Base-by-base conservation (phyloP, 2,797 vertebrate genomes). In the Chaunax sp. region DNA sequence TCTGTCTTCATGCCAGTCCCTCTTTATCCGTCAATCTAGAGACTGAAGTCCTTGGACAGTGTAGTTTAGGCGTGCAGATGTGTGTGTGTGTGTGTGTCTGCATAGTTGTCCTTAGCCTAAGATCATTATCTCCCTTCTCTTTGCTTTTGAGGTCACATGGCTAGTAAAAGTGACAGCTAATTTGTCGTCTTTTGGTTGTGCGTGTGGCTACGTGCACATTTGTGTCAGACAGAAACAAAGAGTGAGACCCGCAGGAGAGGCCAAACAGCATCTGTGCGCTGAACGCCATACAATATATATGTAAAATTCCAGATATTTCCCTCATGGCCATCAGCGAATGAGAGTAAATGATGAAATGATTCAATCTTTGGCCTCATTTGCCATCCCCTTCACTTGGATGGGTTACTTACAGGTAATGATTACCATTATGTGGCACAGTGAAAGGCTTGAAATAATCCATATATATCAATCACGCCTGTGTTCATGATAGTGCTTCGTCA, bases 61-160 rank as follows among this genome's bases (percentile, higher is more conserved):
- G 78, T 69, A 59, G 68, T 80, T 78, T 52, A 60, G 72, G 64
- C 58, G 61, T 70, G 72, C 18, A 25, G 14, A 59, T 58, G 41
- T 33, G 60, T 58, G 54, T 64, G 40, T 66, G 66, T 64, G 30
- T 64, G 52, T 64, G 52, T 75, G 75, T 69, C 6, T 62, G 50
- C 55, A 63, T 57, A 65, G 58, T 50, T 82, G 78, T 77, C 89
- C 84, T 86, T 79, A 85, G 71, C 47, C 80, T 78, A 87, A 90
- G 85, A 89, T 90, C 71, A 72, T 89, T 88, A 89, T 90, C 82
- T 80, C 69, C 37, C 56, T 75, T 87, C 51, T 85, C 84, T 89
- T 90, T 86, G 81, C 78, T 57, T 80, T 85, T 84, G 78, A 90
- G 88, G 90, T 91, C 91, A 87, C 45, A 83, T 70, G 80, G 77